phyloP scores from a whole-genome alignment of 2,797 vertebrate species.

The Ambastaia sidthimunki region DNA sequence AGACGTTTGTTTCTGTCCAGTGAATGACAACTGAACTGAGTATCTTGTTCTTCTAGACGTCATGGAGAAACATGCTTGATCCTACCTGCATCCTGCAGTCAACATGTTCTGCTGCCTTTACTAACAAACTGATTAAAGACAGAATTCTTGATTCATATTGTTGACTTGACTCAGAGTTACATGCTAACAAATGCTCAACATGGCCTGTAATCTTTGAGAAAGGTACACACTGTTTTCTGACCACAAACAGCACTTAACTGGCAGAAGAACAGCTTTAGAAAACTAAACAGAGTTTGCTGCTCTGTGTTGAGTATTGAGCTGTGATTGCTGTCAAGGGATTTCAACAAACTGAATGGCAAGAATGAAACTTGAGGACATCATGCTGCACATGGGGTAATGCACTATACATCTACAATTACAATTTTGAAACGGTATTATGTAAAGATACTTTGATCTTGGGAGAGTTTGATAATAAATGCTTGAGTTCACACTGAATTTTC shows the following conservation, averaged over 20 bases:
- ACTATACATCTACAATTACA: background rate
- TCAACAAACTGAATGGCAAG: background rate
- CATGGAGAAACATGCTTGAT: background rate
- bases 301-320: background rate
- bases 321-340: background rate
- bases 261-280: conserved; percentile 22
- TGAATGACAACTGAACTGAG: background rate
- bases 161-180: conserved; percentile 38
- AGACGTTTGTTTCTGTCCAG: no score
- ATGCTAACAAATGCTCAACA: conserved; percentile 31
- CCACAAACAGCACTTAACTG: conserved; percentile 47
- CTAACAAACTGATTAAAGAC: conserved; percentile 13
- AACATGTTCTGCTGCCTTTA: no score
- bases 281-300: background rate
- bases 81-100: conserved; percentile 3
- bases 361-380: background rate
- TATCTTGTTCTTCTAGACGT: background rate
- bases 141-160: conserved; percentile 19
- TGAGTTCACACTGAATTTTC: background rate
- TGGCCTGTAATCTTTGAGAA: conserved; percentile 31
- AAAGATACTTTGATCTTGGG: background rate
- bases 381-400: background rate
- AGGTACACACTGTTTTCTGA: conserved; percentile 27
- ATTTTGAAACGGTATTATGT: background rate
- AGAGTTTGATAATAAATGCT: background rate